phyloP scores from a whole-genome alignment of 2,113 vertebrate genomes.

The Hucho hucho region DNA sequence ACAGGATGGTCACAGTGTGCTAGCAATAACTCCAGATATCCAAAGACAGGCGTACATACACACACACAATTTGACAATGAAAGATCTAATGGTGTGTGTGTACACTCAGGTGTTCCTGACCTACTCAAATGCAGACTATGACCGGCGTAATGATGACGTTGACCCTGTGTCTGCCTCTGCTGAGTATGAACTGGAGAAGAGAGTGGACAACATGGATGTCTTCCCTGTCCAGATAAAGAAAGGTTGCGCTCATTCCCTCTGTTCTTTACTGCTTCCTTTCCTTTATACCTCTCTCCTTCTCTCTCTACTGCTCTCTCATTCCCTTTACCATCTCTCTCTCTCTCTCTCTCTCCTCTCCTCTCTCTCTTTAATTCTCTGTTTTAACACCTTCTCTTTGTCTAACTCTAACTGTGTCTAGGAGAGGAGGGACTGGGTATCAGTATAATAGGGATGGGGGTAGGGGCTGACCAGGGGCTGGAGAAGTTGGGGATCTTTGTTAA shows the following conservation, averaged over 20 bases:
- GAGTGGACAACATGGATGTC: constrained; percentile 89
- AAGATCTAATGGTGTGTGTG: no score
- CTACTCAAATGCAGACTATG: constrained; percentile 85
- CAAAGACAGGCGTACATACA: neutral
- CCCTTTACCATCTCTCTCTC: neutral
- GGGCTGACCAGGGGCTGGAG: constrained; percentile 89
- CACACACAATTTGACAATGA: neutral
- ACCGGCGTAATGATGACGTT: constrained; percentile 85
- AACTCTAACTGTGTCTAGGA: constrained; percentile 65
- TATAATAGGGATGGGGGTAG: constrained; percentile 92
- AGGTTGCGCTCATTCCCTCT: constrained; percentile 64
- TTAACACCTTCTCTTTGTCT: neutral
- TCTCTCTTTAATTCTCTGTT: neutral
- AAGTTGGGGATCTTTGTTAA: constrained; percentile 93
- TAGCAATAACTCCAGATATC: constrained; percentile 12
- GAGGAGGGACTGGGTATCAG: constrained; percentile 87
- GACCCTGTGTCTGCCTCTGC: constrained; percentile 89
- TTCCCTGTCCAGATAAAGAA: constrained; percentile 89
- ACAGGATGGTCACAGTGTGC: constrained; percentile 23
- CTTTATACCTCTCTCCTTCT: neutral
- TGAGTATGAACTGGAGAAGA: constrained; percentile 89
- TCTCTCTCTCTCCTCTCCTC: neutral
- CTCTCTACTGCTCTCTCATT: neutral
- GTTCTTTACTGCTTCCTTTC: neutral
- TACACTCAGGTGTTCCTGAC: constrained; percentile 74